Conservation (phyloP, 2,797 vertebrate genomes). For the Labroides dimidiatus region DNA sequence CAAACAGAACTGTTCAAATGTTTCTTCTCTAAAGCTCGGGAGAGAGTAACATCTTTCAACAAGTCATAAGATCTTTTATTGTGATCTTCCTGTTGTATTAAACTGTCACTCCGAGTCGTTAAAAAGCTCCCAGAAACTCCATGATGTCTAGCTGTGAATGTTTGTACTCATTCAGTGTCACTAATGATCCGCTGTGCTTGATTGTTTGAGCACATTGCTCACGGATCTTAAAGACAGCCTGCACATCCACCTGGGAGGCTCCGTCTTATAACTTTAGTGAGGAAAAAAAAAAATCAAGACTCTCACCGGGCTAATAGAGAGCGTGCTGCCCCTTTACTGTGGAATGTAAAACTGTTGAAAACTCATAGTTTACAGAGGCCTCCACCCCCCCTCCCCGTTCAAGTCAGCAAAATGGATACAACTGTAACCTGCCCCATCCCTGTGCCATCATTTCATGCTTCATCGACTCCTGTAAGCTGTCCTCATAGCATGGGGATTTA, state of each 20-base stretch:
- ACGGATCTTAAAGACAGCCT: background rate
- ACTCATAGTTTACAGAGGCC: slow-evolving; percentile 13
- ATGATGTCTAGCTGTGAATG: background rate
- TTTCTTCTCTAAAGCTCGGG: no score
- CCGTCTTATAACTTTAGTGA: slow-evolving; percentile 1
- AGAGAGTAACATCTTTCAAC: no score
- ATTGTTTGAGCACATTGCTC: background rate
- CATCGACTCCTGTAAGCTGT: slow-evolving; percentile 4
- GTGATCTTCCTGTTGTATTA: no score
- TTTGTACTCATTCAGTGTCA: background rate
- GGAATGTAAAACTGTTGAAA: background rate
- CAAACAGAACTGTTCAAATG: no score
- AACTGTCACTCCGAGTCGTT: no score
- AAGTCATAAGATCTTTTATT: no score
- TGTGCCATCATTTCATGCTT: slow-evolving; percentile 35
- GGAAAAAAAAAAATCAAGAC: slow-evolving; percentile 1
- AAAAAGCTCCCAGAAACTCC: background rate
- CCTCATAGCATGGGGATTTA: slow-evolving; percentile 47
- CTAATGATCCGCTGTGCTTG: background rate
- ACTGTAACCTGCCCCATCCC: slow-evolving; percentile 5
- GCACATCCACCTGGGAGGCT: background rate
- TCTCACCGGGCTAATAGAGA: slow-evolving; percentile 17
- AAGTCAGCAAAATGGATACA: slow-evolving; percentile 40
- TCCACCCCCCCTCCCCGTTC: slow-evolving; percentile 1
- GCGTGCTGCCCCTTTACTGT: slow-evolving; percentile 12